phyloP scores from a whole-genome alignment of 2,888 invertebrate genomes.

The Drosophila limbata region DNA sequence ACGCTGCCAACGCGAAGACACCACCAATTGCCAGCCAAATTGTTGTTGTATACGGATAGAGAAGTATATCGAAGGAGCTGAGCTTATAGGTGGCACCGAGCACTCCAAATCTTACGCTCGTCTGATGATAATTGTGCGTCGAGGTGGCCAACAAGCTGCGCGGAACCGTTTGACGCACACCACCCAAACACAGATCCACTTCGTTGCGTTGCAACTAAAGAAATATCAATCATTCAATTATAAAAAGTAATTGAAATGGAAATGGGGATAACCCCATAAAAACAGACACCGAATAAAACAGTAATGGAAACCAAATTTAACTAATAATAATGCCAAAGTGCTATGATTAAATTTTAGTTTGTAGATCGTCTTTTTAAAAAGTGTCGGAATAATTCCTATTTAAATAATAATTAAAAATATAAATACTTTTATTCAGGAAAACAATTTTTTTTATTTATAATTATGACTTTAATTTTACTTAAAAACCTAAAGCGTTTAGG shows the following conservation, averaged over 20 bases:
- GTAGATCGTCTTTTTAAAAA: neutral
- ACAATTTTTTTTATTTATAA: too few species aligned
- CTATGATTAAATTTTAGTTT: neutral
- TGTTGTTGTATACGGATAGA: conserved; percentile 58
- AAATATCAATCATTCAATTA: neutral
- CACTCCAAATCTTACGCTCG: conserved; percentile 54
- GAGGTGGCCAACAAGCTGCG: conserved; percentile 50
- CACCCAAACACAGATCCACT: conserved; percentile 68
- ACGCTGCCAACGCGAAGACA: conserved; percentile 32
- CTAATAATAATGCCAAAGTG: too few species aligned
- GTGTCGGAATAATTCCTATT: neutral
- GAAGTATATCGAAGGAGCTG: conserved; percentile 55
- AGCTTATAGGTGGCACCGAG: conserved; percentile 47
- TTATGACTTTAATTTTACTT: too few species aligned
- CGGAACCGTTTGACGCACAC: conserved; percentile 54
- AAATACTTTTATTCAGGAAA: too few species aligned
- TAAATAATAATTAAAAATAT: neutral
- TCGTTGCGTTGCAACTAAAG: conserved; percentile 43
- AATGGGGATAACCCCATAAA: too few species aligned
- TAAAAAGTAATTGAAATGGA: neutral
- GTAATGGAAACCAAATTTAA: neutral
- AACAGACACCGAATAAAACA: neutral
- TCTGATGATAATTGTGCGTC: conserved; percentile 69
- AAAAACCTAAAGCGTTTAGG: too few species aligned
- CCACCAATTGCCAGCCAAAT: conserved; percentile 58